These are phyloP conservation scores for Cichlasoma orientale DNA, from an alignment of 2,797 vertebrate species.

Conservation along the genomic window DNA sequence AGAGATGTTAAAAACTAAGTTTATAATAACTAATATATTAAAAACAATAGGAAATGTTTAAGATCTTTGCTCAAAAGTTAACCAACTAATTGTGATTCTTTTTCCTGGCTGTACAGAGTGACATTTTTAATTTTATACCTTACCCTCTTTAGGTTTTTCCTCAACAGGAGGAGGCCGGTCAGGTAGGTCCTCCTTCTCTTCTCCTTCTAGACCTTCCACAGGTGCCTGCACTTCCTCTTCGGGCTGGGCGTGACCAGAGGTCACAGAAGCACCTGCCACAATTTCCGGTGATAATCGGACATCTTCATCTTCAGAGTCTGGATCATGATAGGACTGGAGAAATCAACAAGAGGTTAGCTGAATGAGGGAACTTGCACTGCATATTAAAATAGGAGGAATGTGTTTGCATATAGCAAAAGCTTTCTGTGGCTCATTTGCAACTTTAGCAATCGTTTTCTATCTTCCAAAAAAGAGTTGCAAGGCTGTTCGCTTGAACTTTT, in stretches of 20 bases:
- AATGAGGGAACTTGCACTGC: fast-evolving
- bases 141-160: constrained; percentile 76
- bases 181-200: constrained; percentile 80
- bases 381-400: neutral
- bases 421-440: neutral
- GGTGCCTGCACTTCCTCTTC: constrained; percentile 47
- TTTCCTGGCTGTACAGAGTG: neutral
- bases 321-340: constrained; percentile 71
- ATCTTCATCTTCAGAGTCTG: constrained; percentile 83
- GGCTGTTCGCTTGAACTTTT: neutral
- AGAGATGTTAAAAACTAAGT: neutral
- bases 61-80: neutral
- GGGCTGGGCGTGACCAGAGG: constrained; percentile 32
- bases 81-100: neutral
- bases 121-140: neutral
- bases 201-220: constrained; percentile 57
- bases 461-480: neutral
- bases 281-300: constrained; percentile 75
- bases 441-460: no score
- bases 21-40: neutral
- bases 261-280: constrained; percentile 75
- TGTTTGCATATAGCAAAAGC: neutral
- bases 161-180: constrained; percentile 68
- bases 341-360: neutral
- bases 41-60: neutral